These are phyloP conservation scores for Dinoponera quadriceps DNA, from an alignment of 1,140 invertebrate genomes.

Conservation along the genomic window DNA sequence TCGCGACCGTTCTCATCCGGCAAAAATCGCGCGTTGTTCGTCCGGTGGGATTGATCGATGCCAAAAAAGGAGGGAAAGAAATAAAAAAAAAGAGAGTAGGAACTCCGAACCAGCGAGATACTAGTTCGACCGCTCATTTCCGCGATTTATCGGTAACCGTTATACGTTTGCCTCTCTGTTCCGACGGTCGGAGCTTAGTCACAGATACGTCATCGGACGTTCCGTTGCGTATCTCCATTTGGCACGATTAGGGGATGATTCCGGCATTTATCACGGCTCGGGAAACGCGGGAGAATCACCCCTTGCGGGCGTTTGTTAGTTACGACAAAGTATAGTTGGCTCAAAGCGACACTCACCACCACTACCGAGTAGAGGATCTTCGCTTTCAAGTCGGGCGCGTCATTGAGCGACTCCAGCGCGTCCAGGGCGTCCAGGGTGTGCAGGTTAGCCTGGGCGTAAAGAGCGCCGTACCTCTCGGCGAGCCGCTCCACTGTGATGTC, in stretches of 20 bases:
- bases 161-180: too few species aligned
- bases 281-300: background rate
- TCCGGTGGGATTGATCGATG: slow-evolving; percentile 20
- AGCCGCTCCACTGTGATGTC: slow-evolving; percentile 84
- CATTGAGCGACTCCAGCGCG: slow-evolving; percentile 90
- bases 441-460: slow-evolving; percentile 94
- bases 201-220: too few species aligned
- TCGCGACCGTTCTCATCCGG: background rate
- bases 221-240: too few species aligned
- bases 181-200: too few species aligned
- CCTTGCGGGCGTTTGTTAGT: background rate
- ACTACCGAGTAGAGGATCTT: slow-evolving; percentile 98
- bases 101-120: background rate
- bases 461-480: slow-evolving; percentile 92
- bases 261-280: slow-evolving; percentile 9
- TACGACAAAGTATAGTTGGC: slow-evolving; percentile 1
- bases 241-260: background rate
- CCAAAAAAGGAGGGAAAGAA: too few species aligned
- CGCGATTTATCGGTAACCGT: background rate
- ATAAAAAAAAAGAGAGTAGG: background rate
- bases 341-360: slow-evolving; percentile 90
- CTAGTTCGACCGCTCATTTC: background rate
- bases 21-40: background rate
- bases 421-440: slow-evolving; percentile 94
- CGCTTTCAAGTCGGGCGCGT: slow-evolving; percentile 94